These are phyloP conservation scores for Drosophila mojavensis DNA, from an alignment of 1,140 invertebrate species.

Conservation along the genomic window DNA sequence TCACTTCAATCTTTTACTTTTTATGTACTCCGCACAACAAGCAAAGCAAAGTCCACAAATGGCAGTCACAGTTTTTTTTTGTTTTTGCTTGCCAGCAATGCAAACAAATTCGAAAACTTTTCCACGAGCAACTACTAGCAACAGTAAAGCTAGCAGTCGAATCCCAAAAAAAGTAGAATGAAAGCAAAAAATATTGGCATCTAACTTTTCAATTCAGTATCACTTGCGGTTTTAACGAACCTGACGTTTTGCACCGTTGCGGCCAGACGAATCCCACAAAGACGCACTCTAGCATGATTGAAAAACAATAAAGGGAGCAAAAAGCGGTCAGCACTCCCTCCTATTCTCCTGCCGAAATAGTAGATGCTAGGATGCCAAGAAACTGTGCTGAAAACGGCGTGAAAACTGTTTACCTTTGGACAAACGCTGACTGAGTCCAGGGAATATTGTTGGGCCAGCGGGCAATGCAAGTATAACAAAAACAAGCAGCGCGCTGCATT, in stretches of 20 bases:
- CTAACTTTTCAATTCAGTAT: slow-evolving; percentile 66
- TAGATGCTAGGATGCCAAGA: slow-evolving; percentile 9
- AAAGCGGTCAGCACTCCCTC: not conserved
- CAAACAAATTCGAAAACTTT: slow-evolving; percentile 17
- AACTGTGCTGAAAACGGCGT: slow-evolving; percentile 63
- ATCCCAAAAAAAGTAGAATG: slow-evolving; percentile 3
- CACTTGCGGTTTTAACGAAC: slow-evolving; percentile 58
- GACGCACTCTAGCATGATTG: slow-evolving; percentile 64
- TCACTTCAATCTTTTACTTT: not conserved
- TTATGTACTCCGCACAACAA: not conserved
- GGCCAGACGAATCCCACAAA: slow-evolving; percentile 35
- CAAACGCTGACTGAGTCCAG: slow-evolving; percentile 26
- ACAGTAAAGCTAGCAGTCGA: not conserved
- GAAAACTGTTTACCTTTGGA: slow-evolving; percentile 57
- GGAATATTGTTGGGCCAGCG: slow-evolving; percentile 23
- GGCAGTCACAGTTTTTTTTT: not conserved
- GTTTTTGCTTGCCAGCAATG: not conserved
- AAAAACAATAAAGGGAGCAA: slow-evolving; percentile 64
- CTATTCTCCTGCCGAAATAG: slow-evolving; percentile 9
- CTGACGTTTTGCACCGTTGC: slow-evolving; percentile 17
- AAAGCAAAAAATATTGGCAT: slow-evolving; percentile 24
- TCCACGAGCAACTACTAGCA: not conserved
- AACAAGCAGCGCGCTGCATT: slow-evolving; percentile 29
- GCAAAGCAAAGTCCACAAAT: not conserved
- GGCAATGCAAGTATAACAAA: slow-evolving; percentile 40